Conservation (phyloP, 2,888 invertebrate species). For the Philaethria dido region DNA sequence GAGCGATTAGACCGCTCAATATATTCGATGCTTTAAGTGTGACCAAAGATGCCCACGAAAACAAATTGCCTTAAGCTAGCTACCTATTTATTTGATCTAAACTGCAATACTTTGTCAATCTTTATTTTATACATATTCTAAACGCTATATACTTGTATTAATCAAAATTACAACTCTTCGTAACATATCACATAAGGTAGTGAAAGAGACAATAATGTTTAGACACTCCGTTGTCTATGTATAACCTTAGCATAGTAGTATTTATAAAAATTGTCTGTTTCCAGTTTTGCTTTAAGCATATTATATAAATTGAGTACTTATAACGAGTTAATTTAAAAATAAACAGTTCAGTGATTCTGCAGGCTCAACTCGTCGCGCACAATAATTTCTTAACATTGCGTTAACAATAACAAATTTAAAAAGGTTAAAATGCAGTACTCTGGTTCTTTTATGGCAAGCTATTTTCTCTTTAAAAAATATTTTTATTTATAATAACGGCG, state of each 20-base stretch:
- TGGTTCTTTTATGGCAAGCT: neutral
- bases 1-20: slow-evolving; percentile 28
- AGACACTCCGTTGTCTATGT: no score
- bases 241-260: no score
- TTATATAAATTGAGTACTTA: slow-evolving; percentile 23
- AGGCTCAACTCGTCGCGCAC: slow-evolving; percentile 34
- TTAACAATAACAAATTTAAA: slow-evolving; percentile 35
- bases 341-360: slow-evolving; percentile 36
- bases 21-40: slow-evolving; percentile 25
- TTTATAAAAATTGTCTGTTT: no score
- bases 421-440: neutral
- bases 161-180: no score
- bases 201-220: no score
- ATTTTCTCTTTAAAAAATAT: neutral
- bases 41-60: slow-evolving; percentile 14
- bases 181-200: no score
- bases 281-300: neutral
- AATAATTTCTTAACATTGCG: slow-evolving; percentile 35
- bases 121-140: no score
- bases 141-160: no score
- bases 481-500: neutral
- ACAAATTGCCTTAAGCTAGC: slow-evolving; percentile 3
- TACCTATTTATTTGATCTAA: slow-evolving; percentile 2
- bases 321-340: slow-evolving; percentile 34
- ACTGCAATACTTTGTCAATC: neutral